Evolutionary conservation across 2,888 invertebrate genomes (phyloP).

Genomic region (Cylindroiulus punctatus): DNA sequence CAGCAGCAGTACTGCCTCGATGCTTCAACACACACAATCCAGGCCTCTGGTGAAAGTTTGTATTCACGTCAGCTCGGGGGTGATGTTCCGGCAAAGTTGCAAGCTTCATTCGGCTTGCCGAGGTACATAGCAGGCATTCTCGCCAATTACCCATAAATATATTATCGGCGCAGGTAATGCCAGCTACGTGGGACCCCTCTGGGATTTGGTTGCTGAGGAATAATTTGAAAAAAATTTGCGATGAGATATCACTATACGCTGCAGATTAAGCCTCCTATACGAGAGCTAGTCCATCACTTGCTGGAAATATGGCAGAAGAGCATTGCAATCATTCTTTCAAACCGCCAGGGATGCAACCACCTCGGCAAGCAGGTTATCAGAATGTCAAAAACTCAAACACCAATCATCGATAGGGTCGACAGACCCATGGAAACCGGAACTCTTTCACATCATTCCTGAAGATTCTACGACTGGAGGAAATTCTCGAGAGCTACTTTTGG

Average conservation of each 20-base stretch:
- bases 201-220: conserved; percentile 6
- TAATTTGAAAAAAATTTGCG: neutral
- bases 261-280: neutral
- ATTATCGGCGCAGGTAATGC: neutral
- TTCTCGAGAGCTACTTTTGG: too few species aligned
- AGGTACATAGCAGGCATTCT: neutral
- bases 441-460: too few species aligned
- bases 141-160: conserved; percentile 12
- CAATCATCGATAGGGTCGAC: neutral
- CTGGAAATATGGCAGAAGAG: too few species aligned
- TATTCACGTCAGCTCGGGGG: too few species aligned
- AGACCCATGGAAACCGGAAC: too few species aligned
- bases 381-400: neutral
- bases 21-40: neutral
- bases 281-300: neutral
- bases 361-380: neutral
- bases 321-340: neutral
- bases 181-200: neutral
- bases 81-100: neutral
- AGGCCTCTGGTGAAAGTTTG: too few species aligned
- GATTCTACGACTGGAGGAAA: too few species aligned
- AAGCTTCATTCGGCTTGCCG: neutral
- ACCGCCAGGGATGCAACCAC: neutral
- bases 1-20: neutral
- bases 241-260: neutral